Percentiles rank a stretch among this genome's conserved stretches.
These are phyloP conservation scores for Chlorops oryzae DNA, from an alignment of 1,140 invertebrate genomes.

Conservation along the genomic window DNA sequence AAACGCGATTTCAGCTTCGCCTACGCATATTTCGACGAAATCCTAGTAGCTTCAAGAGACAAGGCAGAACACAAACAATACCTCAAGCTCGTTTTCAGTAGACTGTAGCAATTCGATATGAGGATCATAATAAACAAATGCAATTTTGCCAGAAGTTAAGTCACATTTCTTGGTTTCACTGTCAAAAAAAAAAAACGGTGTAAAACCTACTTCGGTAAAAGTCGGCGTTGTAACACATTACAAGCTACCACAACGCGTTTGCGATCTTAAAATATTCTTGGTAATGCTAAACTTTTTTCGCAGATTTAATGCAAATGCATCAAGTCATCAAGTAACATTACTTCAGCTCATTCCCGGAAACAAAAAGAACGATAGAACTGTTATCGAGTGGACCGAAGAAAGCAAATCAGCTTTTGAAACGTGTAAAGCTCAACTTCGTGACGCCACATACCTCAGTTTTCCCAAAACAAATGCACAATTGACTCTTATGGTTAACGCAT, in stretches of 20 bases:
- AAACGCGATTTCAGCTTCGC: neutral
- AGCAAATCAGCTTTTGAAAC: no score
- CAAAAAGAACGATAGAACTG: no score
- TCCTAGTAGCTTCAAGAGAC: neutral
- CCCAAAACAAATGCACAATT: conserved; percentile 13
- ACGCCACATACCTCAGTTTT: conserved; percentile 22
- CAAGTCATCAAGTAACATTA: conserved; percentile 21
- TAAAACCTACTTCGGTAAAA: no score
- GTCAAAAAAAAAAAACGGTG: no score
- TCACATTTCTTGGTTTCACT: no score
- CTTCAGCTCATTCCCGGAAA: conserved; percentile 23
- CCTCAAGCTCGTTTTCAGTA: no score
- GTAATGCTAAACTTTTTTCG: conserved; percentile 37
- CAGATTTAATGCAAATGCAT: conserved; percentile 20
- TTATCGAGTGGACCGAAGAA: no score
- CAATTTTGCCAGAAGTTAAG: no score
- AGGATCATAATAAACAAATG: no score
- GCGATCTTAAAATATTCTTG: conserved; percentile 32
- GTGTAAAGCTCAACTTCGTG: no score
- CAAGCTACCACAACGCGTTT: conserved; percentile 20
- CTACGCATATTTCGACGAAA: neutral
- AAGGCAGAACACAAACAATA: neutral
- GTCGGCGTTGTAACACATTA: no score
- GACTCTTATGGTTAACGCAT: conserved; percentile 35
- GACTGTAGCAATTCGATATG: no score